Base-by-base conservation (phyloP, 2,888 invertebrate genomes). In the Macaria notata region DNA sequence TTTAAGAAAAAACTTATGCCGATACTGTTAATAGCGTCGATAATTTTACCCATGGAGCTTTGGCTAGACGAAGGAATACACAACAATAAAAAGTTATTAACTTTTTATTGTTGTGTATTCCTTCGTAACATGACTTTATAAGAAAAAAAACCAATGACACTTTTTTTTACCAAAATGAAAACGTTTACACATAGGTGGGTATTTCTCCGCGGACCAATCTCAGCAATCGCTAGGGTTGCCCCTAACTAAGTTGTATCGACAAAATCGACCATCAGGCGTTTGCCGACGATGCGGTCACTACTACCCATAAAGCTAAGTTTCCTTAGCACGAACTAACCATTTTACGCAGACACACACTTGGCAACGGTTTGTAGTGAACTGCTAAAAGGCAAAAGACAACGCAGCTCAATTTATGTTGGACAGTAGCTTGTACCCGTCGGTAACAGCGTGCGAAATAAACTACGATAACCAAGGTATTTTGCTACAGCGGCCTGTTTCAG, bases 371-470 rank as follows among this genome's bases (percentile, higher is more conserved):
- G 55, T 41, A 61, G 47, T 62, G 49, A 46, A 63, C 55, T 46
- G 59, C 63, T 68, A 65, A 64, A 62, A 44, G 47, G 52, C 60
- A 54, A 60, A 67, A 62, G 66, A 68, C 62, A 57, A 50, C 64
- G 63, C 2, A 67, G 76, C 49, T 74, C 76, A 65, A 56, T 45
- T 56, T 65, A 70, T 52, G 59, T 59, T 78, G 72, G 81, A 46
- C 64, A 41, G 19, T 51, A 57, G 64, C 71, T 61, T 82, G 81
- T 82, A 80, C 69, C 73, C 77, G 80, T 83, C 76, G 81, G 83
- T 83, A 81, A 81, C 81, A 79, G 74, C 81, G 75, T 80, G 82
- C 72, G 76, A 81, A 86, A 84, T 88, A 87, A 86, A 87, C 86
- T 81, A 83, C 73, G 85, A 84, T 85, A 85, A 83, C 81, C 74